Evolutionary conservation across 1,140 invertebrate species (phyloP).

Genomic region (Meloidogyne chitwoodi): DNA sequence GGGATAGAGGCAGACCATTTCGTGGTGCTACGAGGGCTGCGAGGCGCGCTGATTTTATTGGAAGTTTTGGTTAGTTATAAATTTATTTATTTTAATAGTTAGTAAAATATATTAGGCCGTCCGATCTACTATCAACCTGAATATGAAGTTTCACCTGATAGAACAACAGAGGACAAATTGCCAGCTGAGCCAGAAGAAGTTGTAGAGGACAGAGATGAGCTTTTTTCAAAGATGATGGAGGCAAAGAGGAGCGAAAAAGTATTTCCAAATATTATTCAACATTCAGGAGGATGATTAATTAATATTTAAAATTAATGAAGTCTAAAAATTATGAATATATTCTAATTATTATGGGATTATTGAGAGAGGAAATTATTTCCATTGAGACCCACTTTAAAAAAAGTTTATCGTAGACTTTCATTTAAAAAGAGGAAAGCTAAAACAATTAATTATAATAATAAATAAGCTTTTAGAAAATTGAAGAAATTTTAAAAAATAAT

Average conservation of each 20-base stretch:
- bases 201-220: constrained; percentile 12
- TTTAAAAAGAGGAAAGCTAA: background rate
- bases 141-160: constrained; percentile 20
- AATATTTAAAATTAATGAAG: background rate
- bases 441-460: background rate
- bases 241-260: constrained; percentile 19
- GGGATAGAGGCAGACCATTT: background rate
- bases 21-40: background rate
- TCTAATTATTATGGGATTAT: background rate
- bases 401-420: background rate
- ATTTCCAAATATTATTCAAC: background rate
- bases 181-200: background rate
- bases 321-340: no score
- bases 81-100: background rate
- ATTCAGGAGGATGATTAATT: background rate
- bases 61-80: constrained; percentile 6
- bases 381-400: background rate
- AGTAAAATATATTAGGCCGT: background rate
- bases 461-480: background rate
- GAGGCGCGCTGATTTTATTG: background rate
- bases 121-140: constrained; percentile 12
- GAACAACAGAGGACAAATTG: background rate
- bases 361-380: background rate
- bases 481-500: background rate
- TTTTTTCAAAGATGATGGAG: constrained; percentile 15